Base-by-base conservation (phyloP, 1,140 invertebrate genomes). In the Melipona quadrifasciata region DNA sequence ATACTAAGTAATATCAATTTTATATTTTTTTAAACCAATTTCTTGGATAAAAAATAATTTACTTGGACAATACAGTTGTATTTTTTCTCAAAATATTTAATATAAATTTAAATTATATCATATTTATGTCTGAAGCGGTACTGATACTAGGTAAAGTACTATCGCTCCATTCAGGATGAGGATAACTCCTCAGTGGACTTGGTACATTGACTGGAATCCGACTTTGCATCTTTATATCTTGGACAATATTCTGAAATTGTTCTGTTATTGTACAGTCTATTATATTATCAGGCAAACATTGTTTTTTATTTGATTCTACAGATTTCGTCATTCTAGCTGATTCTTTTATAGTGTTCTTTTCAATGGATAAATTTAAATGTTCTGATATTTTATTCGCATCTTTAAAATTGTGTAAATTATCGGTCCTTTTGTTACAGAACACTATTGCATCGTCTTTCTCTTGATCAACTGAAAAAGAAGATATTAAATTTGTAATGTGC, bases 141-240 rank as follows among this genome's bases (percentile, higher is more conserved):
- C 88, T 91, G 65, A 92, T 86, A 47, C 91, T 92, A 39, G 85
- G 87, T 57, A 92, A 78, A 34, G 90, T 90, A 72, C 91, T 93
- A 58, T 93, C 91, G 68, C 86, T 93, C 90, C 90, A 92, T 76
- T 93, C 87, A n/a, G 91, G 87, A 74, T 86, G 72, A 16, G 91
- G 91, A 89, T 82, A 93, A 58, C 89, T 73, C 47, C 91, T 86
- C 19, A 87, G 85, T 39, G 91, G 92, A 74, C 91, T 92, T 16
- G 91, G 92, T 72, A 92, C 61, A 17, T 87, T 88, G 24, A 93
- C 86, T 31, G 88, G 82, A 72, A 88, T 80, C 67, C 84, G 87
- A 81, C 80, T 89, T 70, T 92, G 90, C 21, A 72, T 39, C 71
- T 89, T 86, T 1, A 87, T 87, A 51, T 91, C 90, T 47, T 88